A percentile compares a stretch with the other conserved stretches of the same genome.
phyloP scores from a whole-genome alignment of 2,113 vertebrate genomes.

The Gobiocypris rarus region DNA sequence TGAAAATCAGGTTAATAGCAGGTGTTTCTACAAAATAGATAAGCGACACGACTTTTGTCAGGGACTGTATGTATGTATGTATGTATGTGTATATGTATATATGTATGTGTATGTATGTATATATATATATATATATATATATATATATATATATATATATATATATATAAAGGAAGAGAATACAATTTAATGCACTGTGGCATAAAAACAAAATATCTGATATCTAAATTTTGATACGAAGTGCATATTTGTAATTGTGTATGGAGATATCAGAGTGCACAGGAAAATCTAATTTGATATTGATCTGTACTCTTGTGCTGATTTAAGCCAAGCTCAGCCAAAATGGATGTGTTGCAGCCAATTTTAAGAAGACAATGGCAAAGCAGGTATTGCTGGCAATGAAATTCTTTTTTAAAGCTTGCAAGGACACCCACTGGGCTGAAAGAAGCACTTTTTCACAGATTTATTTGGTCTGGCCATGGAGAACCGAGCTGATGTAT shows the following conservation, averaged over 20 bases:
- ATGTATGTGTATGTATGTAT: no score
- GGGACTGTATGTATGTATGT: no score
- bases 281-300: not conserved
- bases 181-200: no score
- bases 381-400: not conserved
- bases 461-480: slow-evolving; percentile 10
- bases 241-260: not conserved
- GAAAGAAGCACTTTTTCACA: not conserved
- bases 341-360: not conserved
- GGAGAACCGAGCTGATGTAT: not conserved
- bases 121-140: no score
- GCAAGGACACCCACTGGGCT: not conserved
- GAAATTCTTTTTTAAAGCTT: not conserved
- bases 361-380: not conserved
- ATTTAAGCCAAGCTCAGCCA: not conserved
- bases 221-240: no score
- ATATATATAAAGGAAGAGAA: no score
- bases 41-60: no score
- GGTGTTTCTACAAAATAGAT: no score
- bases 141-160: no score
- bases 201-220: no score
- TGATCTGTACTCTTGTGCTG: not conserved
- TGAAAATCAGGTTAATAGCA: no score
- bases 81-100: no score
- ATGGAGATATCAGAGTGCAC: not conserved